These are phyloP conservation scores for Antheraea pernyi DNA, from an alignment of 1,140 invertebrate genomes.

Conservation along the genomic window DNA sequence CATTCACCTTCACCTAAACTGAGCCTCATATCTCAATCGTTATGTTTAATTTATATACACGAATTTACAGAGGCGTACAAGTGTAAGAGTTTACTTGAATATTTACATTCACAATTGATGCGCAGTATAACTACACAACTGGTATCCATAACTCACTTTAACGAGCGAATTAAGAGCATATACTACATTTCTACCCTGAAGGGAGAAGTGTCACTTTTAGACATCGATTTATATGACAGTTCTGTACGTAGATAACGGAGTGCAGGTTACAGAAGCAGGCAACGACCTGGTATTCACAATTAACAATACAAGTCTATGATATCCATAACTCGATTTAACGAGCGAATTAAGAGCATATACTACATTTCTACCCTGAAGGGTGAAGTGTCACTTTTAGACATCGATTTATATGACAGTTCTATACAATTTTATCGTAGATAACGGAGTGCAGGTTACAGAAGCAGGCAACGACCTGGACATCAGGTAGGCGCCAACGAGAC, in stretches of 20 bases:
- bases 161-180: background rate
- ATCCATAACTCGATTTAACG: background rate
- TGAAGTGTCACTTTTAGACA: background rate
- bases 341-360: background rate
- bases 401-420: background rate
- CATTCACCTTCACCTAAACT: conserved; percentile 74
- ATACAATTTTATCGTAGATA: conserved; percentile 11
- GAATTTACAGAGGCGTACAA: conserved; percentile 44
- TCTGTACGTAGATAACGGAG: conserved; percentile 8
- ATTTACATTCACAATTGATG: conserved; percentile 11
- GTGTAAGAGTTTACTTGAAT: conserved; percentile 19
- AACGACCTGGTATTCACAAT: conserved; percentile 33
- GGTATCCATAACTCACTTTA: background rate
- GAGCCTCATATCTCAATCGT: conserved; percentile 68
- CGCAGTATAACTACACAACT: background rate
- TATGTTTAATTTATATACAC: conserved; percentile 47
- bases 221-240: background rate
- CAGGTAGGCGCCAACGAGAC: conserved; percentile 60
- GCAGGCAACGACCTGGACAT: conserved; percentile 34
- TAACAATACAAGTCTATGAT: too few relatives aligned
- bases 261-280: conserved; percentile 16
- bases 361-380: too few relatives aligned
- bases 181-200: too few relatives aligned
- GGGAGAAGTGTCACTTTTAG: background rate
- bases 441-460: conserved; percentile 15